phyloP scores from a whole-genome alignment of 2,797 vertebrate species.

The Chaenodraco wilsoni region DNA sequence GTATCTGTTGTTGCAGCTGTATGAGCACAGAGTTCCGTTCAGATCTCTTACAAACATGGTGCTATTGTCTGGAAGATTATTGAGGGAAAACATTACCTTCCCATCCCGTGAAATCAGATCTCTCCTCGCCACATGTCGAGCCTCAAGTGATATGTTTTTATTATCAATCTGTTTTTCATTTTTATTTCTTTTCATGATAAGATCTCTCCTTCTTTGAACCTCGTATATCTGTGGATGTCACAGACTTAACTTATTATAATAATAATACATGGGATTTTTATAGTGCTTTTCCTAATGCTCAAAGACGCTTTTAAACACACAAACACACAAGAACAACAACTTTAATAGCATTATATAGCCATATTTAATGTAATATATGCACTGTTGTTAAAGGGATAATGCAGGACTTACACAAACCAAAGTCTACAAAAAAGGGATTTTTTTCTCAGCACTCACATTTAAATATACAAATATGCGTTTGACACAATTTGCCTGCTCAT shows the following conservation, averaged over 20 bases:
- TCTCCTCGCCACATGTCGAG: constrained; percentile 1
- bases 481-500: constrained; percentile 18
- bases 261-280: too few relatives aligned
- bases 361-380: neutral
- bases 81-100: constrained; percentile 17
- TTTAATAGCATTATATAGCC: neutral
- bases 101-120: constrained; percentile 17
- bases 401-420: neutral
- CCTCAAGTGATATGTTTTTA: constrained; percentile 21
- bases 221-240: neutral
- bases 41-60: constrained; percentile 8
- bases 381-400: neutral
- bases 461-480: constrained; percentile 29
- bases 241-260: neutral
- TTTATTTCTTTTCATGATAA: neutral
- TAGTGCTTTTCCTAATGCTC: too few relatives aligned
- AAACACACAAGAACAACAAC: neutral
- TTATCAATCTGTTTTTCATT: constrained; percentile 32
- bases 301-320: too few relatives aligned
- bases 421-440: neutral
- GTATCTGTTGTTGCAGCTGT: constrained; percentile 16
- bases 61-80: constrained; percentile 17
- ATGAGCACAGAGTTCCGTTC: neutral
- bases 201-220: neutral
- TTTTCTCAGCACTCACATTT: constrained; percentile 11